These are phyloP conservation scores for Desmodus rotundus DNA, from an alignment of 2,113 vertebrate species.

Conservation along the genomic window DNA sequence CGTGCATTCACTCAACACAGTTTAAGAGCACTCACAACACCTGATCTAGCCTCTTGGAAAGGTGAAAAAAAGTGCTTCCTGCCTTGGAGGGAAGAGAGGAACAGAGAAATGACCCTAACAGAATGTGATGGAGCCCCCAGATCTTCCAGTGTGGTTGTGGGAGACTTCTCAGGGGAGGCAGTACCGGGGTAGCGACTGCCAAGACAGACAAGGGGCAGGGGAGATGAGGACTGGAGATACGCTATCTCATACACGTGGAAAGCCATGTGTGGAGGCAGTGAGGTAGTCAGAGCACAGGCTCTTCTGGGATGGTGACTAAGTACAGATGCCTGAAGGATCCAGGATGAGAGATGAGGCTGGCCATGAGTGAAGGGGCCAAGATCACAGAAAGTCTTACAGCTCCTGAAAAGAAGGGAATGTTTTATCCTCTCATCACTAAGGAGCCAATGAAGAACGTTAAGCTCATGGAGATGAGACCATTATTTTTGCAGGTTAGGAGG, in stretches of 20 bases:
- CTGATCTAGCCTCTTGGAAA: not conserved
- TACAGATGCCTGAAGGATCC: rapidly evolving
- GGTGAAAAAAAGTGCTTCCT: not conserved
- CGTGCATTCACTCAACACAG: not conserved
- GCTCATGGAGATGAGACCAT: not conserved
- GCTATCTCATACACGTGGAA: not conserved
- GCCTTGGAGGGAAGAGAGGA: not conserved
- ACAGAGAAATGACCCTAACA: not conserved
- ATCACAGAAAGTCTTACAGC: not conserved
- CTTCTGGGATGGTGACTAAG: not conserved
- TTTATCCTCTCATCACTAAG: not conserved
- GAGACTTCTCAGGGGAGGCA: too few relatives aligned
- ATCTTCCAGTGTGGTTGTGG: not conserved
- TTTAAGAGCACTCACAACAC: not conserved
- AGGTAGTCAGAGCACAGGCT: not conserved
- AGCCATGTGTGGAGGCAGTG: not conserved
- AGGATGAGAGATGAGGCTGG: not conserved
- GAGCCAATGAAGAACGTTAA: not conserved
- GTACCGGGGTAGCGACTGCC: not conserved
- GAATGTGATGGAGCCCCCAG: not conserved
- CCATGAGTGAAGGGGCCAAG: not conserved
- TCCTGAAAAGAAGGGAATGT: not conserved
- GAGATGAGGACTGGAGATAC: not conserved
- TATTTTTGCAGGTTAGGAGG: not conserved
- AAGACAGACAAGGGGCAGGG: not conserved